Conservation (phyloP, 2,113 vertebrate species). For the Callionymus lyra region DNA sequence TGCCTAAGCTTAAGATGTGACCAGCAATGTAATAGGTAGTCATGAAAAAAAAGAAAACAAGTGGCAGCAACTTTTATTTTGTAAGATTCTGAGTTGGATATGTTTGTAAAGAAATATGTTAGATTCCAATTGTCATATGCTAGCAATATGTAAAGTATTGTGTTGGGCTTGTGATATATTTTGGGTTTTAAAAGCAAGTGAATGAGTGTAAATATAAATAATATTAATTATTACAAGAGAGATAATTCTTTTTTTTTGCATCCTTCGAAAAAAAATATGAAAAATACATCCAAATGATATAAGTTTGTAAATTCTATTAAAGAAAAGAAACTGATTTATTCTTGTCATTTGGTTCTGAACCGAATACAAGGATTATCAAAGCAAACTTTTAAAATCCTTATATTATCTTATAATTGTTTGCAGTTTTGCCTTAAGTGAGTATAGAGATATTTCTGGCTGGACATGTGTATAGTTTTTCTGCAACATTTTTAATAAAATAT, state of each 20-base stretch:
- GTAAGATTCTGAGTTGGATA: conserved; percentile 70
- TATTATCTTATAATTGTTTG: conserved; percentile 80
- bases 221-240: conserved; percentile 58
- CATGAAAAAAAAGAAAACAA: conserved; percentile 31
- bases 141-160: conserved; percentile 89
- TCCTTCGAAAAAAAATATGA: conserved; percentile 50
- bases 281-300: conserved; percentile 43
- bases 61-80: conserved; percentile 40
- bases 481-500: conserved; percentile 99
- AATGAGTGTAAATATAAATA: conserved; percentile 81
- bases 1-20: conserved; percentile 62
- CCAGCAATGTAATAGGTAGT: conserved; percentile 53
- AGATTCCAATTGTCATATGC: conserved; percentile 81
- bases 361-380: conserved; percentile 74
- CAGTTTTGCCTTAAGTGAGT: conserved; percentile 92
- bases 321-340: conserved; percentile 60
- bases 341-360: conserved; percentile 72
- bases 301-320: conserved; percentile 70
- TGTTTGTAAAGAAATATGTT: conserved; percentile 82
- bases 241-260: conserved; percentile 72
- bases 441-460: conserved; percentile 95
- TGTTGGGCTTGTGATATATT: conserved; percentile 82
- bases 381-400: conserved; percentile 61
- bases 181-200: conserved; percentile 78
- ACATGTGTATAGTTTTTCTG: conserved; percentile 95